A percentile compares a stretch with the other conserved stretches of the same genome.
phyloP scores from a whole-genome alignment of 2,888 invertebrate species.

The Hyposoter didymator region DNA sequence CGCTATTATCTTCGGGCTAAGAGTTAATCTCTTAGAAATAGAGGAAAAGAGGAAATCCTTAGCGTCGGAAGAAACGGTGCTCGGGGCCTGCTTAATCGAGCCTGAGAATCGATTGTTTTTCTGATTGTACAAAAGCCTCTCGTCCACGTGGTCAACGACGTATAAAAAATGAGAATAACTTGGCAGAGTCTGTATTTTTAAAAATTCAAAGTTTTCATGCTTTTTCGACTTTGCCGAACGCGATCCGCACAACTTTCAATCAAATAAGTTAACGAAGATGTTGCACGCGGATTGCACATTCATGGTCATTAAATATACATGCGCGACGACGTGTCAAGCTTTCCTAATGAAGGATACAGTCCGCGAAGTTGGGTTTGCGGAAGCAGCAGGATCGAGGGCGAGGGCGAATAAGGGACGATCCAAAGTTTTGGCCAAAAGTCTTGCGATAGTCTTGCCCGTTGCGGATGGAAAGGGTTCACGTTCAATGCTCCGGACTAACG shows the following conservation, averaged over 20 bases:
- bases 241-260: neutral
- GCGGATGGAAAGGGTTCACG: conserved; percentile 28
- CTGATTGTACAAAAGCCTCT: neutral
- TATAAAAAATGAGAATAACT: neutral
- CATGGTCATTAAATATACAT: neutral
- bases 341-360: conserved; percentile 31
- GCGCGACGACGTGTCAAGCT: conserved; percentile 25
- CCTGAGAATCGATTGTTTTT: neutral
- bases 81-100: neutral
- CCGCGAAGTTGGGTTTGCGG: neutral
- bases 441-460: conserved; percentile 47
- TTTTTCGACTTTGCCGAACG: conserved; percentile 4
- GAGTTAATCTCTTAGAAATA: neutral
- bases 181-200: neutral
- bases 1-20: conserved; percentile 32
- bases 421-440: conserved; percentile 57
- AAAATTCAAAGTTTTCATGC: neutral
- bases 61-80: neutral
- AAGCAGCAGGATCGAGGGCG: conserved; percentile 4
- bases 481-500: conserved; percentile 49
- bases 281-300: conserved; percentile 4
- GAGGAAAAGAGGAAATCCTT: neutral
- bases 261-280: neutral
- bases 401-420: conserved; percentile 15
- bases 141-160: neutral